Evolutionary conservation across 2,113 vertebrate genomes (phyloP), one percentile per base, ranked within the genome.

Genomic region (Campylorhamphus procurvoides): DNA sequence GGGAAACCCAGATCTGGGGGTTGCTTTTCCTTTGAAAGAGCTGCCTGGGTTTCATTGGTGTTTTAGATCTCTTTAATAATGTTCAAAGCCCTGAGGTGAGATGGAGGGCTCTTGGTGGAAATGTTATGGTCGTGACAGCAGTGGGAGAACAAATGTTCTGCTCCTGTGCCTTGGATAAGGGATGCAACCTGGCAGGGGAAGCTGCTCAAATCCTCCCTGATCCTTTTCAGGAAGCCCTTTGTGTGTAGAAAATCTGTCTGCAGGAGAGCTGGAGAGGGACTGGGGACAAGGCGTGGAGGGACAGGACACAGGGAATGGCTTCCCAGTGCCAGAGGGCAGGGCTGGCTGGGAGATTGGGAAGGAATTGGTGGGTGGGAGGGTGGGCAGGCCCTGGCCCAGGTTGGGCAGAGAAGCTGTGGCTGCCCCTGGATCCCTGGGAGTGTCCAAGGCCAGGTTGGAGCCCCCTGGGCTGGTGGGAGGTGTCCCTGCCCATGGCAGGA

Each of bases 391-490:
- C 72, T 77, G 46, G 37, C 10, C 7, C 14, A 33, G 64, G 10
- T 3, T 64, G 8, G 9, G 16, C 85, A 80, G 75, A 56, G 19
- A 0, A 42, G 59, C 86, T 88, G 75, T 20, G 75, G 35, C 50
- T 72, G 50, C 20, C 50, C 35, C 76, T 53, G 47, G 64, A 73
- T 80, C 86, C 59, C 68, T 81, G 77, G 44, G 0, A 74, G 5
- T 74, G 68, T 2, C 44, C 52, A 33, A 52, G 23, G 44, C 15
- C 68, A 52, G 52, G 18, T 0, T 66, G 58, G 60, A 67, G 7
- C 60, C 0, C 0, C 10, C 52, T 75, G 87, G 69, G 44, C 0
- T 0, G 0, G n/a, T 18, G 46, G 53, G 0, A 82, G 6, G 3
- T n/a, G 60, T 68, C 60, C 69, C 60, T 82, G 39, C 53, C 31